Evolutionary conservation across 2,113 vertebrate species (phyloP).

Genomic region (Oxygymnocypris stewartii): DNA sequence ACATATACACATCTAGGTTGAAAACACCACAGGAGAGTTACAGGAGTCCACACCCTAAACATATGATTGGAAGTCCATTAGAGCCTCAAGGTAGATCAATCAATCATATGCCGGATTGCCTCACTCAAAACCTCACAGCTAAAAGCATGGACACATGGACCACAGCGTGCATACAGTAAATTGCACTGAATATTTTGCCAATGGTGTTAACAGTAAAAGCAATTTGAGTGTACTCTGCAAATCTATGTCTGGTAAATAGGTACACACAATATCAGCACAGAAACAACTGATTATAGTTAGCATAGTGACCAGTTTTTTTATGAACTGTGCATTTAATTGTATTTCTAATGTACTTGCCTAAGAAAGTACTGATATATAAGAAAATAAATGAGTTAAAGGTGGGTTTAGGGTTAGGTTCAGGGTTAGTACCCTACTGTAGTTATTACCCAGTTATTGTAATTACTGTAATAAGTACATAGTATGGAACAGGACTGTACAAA

Average conservation of each 20-base stretch:
- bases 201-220: slow-evolving; percentile 21
- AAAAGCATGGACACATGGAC: slow-evolving; percentile 37
- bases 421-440: too few relatives aligned
- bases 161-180: not conserved
- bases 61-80: slow-evolving; percentile 41
- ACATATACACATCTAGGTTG: not conserved
- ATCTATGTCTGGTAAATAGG: not conserved
- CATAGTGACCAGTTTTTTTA: too few relatives aligned
- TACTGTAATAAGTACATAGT: too few relatives aligned
- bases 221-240: not conserved
- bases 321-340: too few relatives aligned
- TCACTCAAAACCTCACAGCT: slow-evolving; percentile 14
- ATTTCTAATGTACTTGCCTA: too few relatives aligned
- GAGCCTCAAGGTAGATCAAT: slow-evolving; percentile 23
- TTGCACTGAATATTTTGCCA: not conserved
- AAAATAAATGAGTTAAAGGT: too few relatives aligned
- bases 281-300: too few relatives aligned
- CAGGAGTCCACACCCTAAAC: not conserved
- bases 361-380: too few relatives aligned
- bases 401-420: too few relatives aligned
- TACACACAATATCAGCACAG: too few relatives aligned
- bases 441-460: too few relatives aligned
- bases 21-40: not conserved
- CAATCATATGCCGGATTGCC: slow-evolving; percentile 9
- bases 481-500: too few relatives aligned